phyloP scores from a whole-genome alignment of 2,888 invertebrate genomes.

The Mythimna impura region DNA sequence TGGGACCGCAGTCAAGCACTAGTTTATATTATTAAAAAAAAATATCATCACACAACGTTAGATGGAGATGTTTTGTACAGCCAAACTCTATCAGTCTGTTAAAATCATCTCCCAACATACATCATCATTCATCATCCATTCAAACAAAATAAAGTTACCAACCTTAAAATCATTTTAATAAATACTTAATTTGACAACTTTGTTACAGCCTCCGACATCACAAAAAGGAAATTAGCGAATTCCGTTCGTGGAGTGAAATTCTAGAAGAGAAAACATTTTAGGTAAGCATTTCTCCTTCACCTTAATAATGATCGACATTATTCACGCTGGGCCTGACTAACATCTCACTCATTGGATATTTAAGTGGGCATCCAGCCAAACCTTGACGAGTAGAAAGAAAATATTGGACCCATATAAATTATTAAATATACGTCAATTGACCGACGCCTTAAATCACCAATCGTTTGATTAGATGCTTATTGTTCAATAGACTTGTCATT shows the following conservation, averaged over 20 bases:
- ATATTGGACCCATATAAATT: conserved; percentile 16
- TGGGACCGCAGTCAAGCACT: too few relatives aligned
- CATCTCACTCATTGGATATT: conserved; percentile 25
- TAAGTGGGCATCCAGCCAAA: conserved; percentile 50
- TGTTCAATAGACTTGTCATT: background rate
- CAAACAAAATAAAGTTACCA: background rate
- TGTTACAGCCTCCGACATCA: conserved; percentile 42
- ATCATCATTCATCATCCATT: background rate
- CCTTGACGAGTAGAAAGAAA: conserved; percentile 39
- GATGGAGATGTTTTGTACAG: background rate
- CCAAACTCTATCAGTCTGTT: background rate
- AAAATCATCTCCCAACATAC: background rate
- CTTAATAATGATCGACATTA: background rate
- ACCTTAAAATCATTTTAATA: background rate
- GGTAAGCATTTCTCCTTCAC: conserved; percentile 39
- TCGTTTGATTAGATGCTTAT: conserved; percentile 8
- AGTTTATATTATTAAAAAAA: too few relatives aligned
- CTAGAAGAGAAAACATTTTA: conserved; percentile 31
- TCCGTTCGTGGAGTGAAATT: background rate
- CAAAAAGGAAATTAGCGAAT: conserved; percentile 1
- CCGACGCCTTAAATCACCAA: conserved; percentile 29
- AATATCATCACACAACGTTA: background rate
- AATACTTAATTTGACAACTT: conserved; percentile 13
- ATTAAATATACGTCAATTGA: conserved; percentile 43
- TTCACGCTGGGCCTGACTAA: conserved; percentile 12